Base-by-base conservation (phyloP, 1,140 invertebrate genomes). In the Cotesia chilonis region DNA sequence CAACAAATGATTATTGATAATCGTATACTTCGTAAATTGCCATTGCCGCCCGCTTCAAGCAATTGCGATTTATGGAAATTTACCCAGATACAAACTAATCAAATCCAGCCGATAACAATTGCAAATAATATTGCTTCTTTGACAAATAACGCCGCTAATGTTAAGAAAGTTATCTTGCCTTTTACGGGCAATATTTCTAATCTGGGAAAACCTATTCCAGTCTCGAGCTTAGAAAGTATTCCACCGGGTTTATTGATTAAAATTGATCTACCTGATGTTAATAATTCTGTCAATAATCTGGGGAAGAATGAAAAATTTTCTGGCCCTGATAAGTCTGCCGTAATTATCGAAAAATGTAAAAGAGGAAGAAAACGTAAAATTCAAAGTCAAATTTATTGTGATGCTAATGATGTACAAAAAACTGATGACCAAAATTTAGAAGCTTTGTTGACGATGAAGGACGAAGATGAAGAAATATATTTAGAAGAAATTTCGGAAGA, bases 161-260 rank as follows among this genome's bases (percentile, higher is more conserved):
- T 84, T 28, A 86, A 85, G 57, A 86, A 86, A 72, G 79, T 87
- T 5, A 85, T 87, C 75, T 37, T 87, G 9, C 85, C 85, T 4
- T 86, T 87, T 74, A 71, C 85, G 5, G 83, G 83, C 0, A 79
- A 87, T 72, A 83, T 87, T 75, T 78, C 86, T 12, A 83, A 79
- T 68, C 75, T 86, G 20, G 86, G 84, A 4, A 77, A 81, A 55
- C 86, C 86, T 0, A 87, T 87, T 70, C 85, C 85, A 9, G 86
- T 87, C 4, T 73, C 85, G 37, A 87, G 86, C 78, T 77, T 87
- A 10, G 82, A 85, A 9, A 85, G 83, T 55, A 86, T 87, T 57
- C 86, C 86, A 9, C 85, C 86, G 2, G 86, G 86, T 36, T 73
- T 87, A 10, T 67, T 87, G 4, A 86, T 87, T n/a, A 87, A 87